phyloP scores from a whole-genome alignment of 2,113 vertebrate species.

The Dasypus novemcinctus region DNA sequence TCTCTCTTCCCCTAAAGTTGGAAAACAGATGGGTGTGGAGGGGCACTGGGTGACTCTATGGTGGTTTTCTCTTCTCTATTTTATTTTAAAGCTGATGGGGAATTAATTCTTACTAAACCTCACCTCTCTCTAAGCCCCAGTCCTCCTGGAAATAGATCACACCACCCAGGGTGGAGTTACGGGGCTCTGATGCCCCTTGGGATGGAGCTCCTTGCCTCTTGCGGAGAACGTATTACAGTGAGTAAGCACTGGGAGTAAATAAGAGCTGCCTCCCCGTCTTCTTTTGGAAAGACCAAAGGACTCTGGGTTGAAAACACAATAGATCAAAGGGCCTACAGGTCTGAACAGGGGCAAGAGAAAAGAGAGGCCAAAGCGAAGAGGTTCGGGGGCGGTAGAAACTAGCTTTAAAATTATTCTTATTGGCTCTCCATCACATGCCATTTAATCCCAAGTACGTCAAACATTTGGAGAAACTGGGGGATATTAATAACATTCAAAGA shows the following conservation, averaged over 20 bases:
- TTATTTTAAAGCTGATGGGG: background rate
- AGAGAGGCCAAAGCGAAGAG: background rate
- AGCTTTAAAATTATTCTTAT: background rate
- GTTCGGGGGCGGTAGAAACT: background rate
- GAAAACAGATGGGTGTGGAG: background rate
- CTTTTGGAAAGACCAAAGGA: slow-evolving; percentile 47
- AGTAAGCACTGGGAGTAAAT: background rate
- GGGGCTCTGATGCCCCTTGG: background rate
- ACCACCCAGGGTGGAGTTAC: background rate
- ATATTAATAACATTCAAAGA: background rate
- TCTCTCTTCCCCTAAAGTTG: background rate
- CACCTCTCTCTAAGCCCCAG: background rate
- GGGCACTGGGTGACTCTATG: background rate
- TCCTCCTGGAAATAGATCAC: background rate
- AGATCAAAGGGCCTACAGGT: slow-evolving; percentile 59
- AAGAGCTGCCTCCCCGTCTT: background rate
- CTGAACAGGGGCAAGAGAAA: background rate
- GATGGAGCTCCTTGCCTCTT: background rate
- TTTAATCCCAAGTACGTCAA: background rate
- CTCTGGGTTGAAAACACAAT: background rate
- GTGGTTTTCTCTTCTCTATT: background rate
- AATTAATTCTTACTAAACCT: background rate
- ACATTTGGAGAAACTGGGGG: background rate
- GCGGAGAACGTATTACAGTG: background rate
- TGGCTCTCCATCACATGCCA: background rate